Conservation (phyloP, 2,113 vertebrate species). For the Halichoeres trimaculatus region DNA sequence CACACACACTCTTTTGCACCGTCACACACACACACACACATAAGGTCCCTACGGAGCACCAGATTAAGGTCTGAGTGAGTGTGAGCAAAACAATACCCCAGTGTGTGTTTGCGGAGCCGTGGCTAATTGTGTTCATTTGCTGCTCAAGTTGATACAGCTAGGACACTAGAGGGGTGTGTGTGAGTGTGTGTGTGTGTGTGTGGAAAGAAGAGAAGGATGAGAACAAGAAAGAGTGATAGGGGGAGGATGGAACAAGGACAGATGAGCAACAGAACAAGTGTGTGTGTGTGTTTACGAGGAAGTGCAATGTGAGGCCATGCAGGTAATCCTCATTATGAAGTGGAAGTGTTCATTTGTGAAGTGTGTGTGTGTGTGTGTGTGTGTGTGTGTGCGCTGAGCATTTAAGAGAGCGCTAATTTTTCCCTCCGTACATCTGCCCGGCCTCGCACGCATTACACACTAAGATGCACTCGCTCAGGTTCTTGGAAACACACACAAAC, state of each 20-base stretch:
- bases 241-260: slow-evolving; percentile 51
- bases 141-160: slow-evolving; percentile 78
- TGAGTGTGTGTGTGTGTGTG: slow-evolving; percentile 14
- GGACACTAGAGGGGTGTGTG: slow-evolving; percentile 66
- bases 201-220: slow-evolving; percentile 44
- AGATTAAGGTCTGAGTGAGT: slow-evolving; percentile 79
- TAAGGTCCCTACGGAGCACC: slow-evolving; percentile 66
- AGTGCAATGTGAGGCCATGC: slow-evolving; percentile 74
- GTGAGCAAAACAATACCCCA: slow-evolving; percentile 81
- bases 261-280: slow-evolving; percentile 54
- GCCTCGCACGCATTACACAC: slow-evolving; percentile 70
- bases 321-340: slow-evolving; percentile 72
- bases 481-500: slow-evolving; percentile 56
- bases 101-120: slow-evolving; percentile 79
- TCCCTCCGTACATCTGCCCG: slow-evolving; percentile 64
- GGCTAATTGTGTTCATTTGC: slow-evolving; percentile 82
- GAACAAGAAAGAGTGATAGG: slow-evolving; percentile 61
- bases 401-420: slow-evolving; percentile 66
- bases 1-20: slow-evolving; percentile 19
- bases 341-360: slow-evolving; percentile 62
- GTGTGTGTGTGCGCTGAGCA: slow-evolving; percentile 49
- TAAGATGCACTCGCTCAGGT: slow-evolving; percentile 71
- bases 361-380: slow-evolving; percentile 35
- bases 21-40: slow-evolving; percentile 35
- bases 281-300: slow-evolving; percentile 26